Evolutionary conservation across 37 sponge, comb jelly and placozoan genomes (phyloP).

Genomic region (Agelas oroides): DNA sequence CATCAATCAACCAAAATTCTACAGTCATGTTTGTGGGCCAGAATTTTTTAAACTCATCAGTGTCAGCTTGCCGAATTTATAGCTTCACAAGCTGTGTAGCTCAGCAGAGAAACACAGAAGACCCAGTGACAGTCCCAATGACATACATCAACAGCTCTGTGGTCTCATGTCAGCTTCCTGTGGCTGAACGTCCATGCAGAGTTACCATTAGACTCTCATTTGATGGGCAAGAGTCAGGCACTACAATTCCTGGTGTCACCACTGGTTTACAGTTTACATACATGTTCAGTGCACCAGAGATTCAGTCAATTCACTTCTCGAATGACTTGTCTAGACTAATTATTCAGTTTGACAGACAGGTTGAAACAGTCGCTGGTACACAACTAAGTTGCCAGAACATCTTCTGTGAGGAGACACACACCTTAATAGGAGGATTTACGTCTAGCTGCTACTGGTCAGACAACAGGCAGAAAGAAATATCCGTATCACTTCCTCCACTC

Average conservation of each 20-base stretch:
- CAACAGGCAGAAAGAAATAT: conserved; percentile 9
- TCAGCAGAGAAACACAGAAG: neutral
- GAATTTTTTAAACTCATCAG: conserved; percentile 48
- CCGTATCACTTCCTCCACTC: conserved; percentile 36
- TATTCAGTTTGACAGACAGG: conserved; percentile 63
- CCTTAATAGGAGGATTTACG: conserved; percentile 42
- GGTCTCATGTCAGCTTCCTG: conserved; percentile 70
- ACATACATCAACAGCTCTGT: conserved; percentile 24
- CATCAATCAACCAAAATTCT: neutral
- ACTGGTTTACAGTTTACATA: conserved; percentile 38
- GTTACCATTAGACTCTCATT: conserved; percentile 56
- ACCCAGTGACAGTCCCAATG: conserved; percentile 27
- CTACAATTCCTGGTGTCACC: neutral
- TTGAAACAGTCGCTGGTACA: conserved; percentile 4
- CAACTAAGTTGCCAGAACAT: conserved; percentile 31
- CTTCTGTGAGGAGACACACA: conserved; percentile 34
- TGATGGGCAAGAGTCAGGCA: conserved; percentile 79
- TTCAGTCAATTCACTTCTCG: conserved; percentile 58
- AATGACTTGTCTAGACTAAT: conserved; percentile 47
- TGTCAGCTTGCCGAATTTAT: conserved; percentile 44
- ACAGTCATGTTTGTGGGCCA: conserved; percentile 55
- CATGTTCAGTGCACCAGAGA: conserved; percentile 44
- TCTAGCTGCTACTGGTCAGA: conserved; percentile 50
- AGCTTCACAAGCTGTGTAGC: conserved; percentile 25
- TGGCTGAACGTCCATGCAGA: conserved; percentile 63